Evolutionary conservation across 2,888 invertebrate species (phyloP), one percentile per base, ranked within the genome.

Genomic region (Coecobrya sp.): DNA sequence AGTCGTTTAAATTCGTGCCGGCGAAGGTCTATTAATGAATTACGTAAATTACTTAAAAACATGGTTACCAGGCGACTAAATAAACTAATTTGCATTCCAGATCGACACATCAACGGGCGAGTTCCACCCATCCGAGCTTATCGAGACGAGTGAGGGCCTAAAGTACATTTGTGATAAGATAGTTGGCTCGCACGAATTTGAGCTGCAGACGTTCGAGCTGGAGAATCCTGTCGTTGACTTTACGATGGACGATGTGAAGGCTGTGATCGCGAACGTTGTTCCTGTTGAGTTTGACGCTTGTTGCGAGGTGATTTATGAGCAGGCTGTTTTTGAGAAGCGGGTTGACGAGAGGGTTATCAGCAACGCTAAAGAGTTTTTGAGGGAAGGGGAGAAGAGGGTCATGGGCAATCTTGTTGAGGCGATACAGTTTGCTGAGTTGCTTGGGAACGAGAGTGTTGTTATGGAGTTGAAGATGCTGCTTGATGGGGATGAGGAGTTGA

Each of bases 1-100:
- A 97, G 95, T 93, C 93, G 36, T 97, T 94, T 30, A 89, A 89
- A 19, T 95, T 95, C 76, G 92, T 95, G 7, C 94, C 95, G 52
- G 94, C 94, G 27, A 82, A 82, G 81, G 89, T 94, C 11, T 10
- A 36, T 36, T 36, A 36, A 36, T 36, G 36, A 7, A 36, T 36
- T 36, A n/a, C n/a, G n/a, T n/a, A n/a, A n/a, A n/a, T n/a, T n/a
- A n/a, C n/a, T n/a, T n/a, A n/a, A n/a, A n/a, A n/a, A n/a, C 36
- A 36, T 36, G 3, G 7, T 36, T 36, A 4, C 36, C 36, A 36
- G 19, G 2, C 19, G 0, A 68, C 16, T 19, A 30, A 68, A 68
- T 36, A 68, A 68, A 1, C 3, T 59, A 2, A 19, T 13, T 7
- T 59, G 19, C 36, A 7, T n/a, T 55, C 86, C 19, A 68, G 68